Conservation (phyloP, 23 tunicate genomes). For the Halocynthia aurantium region DNA sequence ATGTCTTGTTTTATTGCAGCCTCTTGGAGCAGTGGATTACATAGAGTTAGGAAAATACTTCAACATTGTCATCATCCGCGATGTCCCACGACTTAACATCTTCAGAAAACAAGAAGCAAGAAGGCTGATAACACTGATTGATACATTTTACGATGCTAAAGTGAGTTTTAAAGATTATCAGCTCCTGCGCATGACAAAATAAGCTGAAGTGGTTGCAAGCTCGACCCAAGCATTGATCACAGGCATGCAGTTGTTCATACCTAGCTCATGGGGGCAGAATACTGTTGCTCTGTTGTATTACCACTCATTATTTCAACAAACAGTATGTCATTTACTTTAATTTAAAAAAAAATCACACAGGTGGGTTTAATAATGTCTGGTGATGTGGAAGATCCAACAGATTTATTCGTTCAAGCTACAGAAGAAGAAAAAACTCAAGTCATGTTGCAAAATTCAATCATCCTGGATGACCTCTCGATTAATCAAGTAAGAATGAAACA, state of each 20-base stretch:
- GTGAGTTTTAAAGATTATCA: conserved; percentile 3
- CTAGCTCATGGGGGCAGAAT: too few species aligned
- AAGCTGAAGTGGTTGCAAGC: too few species aligned
- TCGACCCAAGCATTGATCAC: too few species aligned
- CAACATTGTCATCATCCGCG: conserved; percentile 52
- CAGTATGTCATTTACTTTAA: background rate
- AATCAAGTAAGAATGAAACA: conserved; percentile 37
- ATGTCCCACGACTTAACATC: conserved; percentile 79
- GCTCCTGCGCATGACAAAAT: background rate
- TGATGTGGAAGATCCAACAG: conserved; percentile 28
- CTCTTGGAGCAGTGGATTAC: conserved; percentile 89
- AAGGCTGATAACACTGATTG: conserved; percentile 88
- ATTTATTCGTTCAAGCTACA: conserved; percentile 63
- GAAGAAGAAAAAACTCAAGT: conserved; percentile 58
- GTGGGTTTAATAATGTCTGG: conserved; percentile 74
- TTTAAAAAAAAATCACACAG: background rate
- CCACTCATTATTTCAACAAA: too few species aligned
- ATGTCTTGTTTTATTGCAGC: conserved; percentile 29
- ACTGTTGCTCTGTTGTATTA: too few species aligned
- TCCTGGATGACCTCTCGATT: conserved; percentile 65
- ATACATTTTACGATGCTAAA: conserved; percentile 90
- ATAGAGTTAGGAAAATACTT: conserved; percentile 54
- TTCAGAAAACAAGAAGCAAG: conserved; percentile 83
- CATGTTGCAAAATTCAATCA: conserved; percentile 57
- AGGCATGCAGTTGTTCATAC: too few species aligned